Percentiles rank a stretch among this genome's conserved stretches.
Evolutionary conservation across 2,797 vertebrate genomes (phyloP).

Genomic region (Periophthalmus magnuspinnatus): DNA sequence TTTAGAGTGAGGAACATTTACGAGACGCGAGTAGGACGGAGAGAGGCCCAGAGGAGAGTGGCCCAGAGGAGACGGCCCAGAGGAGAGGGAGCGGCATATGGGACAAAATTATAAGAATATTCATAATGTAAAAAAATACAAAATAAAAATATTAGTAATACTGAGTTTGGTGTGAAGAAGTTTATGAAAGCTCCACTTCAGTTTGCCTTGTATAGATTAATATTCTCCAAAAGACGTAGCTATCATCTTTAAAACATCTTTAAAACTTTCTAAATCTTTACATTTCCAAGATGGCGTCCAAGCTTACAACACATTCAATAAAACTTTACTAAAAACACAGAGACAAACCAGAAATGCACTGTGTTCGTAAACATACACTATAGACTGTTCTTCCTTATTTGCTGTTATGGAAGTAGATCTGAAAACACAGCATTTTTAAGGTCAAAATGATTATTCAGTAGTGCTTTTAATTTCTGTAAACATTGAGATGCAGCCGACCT

Average conservation of each 20-base stretch:
- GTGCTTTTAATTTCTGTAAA: slow-evolving; percentile 73
- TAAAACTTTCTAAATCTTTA: slow-evolving; percentile 46
- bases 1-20: slow-evolving; percentile 80
- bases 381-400: slow-evolving; percentile 34
- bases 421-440: slow-evolving; percentile 40
- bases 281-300: slow-evolving; percentile 53
- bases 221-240: neutral
- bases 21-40: slow-evolving; percentile 71
- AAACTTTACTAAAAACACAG: slow-evolving; percentile 65
- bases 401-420: slow-evolving; percentile 57
- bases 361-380: slow-evolving; percentile 72
- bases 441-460: slow-evolving; percentile 54
- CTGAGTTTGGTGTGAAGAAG: slow-evolving; percentile 44
- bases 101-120: slow-evolving; percentile 32
- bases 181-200: slow-evolving; percentile 54
- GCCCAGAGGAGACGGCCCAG: slow-evolving; percentile 29
- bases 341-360: slow-evolving; percentile 67
- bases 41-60: slow-evolving; percentile 21
- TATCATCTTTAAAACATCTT: slow-evolving; percentile 24
- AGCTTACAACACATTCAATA: slow-evolving; percentile 52
- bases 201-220: neutral
- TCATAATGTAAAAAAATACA: neutral
- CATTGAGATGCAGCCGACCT: slow-evolving; percentile 69
- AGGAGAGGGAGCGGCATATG: slow-evolving; percentile 48
- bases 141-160: neutral